Conservation (phyloP, 2,113 vertebrate genomes). For the Leptodactylus fuscus region DNA sequence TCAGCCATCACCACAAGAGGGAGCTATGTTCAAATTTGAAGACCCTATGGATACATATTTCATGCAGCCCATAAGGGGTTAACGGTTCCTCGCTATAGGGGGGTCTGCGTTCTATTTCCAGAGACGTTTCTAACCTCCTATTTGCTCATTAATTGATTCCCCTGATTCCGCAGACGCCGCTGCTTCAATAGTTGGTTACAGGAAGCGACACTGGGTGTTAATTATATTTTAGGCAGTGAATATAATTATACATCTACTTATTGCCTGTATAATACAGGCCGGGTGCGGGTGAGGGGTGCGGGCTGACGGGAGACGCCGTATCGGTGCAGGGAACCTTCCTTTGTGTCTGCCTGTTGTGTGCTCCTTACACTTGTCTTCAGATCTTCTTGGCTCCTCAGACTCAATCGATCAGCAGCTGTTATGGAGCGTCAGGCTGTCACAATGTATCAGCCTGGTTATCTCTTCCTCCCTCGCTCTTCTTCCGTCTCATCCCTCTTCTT, state of each 20-base stretch:
- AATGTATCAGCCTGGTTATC: neutral
- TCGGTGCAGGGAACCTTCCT: neutral
- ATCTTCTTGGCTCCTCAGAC: neutral
- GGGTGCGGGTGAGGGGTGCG: neutral
- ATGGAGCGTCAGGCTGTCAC: neutral
- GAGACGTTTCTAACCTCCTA: neutral
- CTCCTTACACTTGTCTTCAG: neutral
- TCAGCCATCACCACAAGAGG: neutral
- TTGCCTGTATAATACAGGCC: neutral
- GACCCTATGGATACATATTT: neutral
- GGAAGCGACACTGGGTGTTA: slow-evolving; percentile 2
- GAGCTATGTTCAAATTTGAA: neutral
- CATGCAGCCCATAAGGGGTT: neutral
- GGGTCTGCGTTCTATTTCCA: neutral
- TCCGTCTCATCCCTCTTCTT: neutral
- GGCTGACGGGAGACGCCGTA: neutral
- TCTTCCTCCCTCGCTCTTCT: neutral
- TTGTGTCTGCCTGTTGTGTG: neutral
- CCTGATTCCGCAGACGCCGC: neutral
- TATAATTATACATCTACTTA: slow-evolving; percentile 28
- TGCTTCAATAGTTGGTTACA: neutral
- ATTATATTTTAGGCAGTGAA: slow-evolving; percentile 32
- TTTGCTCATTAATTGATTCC: slow-evolving; percentile 38
- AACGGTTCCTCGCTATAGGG: neutral
- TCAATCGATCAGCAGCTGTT: neutral